Evolutionary conservation across 2,797 vertebrate species (phyloP).

Genomic region (Pangasius mekongensis): DNA sequence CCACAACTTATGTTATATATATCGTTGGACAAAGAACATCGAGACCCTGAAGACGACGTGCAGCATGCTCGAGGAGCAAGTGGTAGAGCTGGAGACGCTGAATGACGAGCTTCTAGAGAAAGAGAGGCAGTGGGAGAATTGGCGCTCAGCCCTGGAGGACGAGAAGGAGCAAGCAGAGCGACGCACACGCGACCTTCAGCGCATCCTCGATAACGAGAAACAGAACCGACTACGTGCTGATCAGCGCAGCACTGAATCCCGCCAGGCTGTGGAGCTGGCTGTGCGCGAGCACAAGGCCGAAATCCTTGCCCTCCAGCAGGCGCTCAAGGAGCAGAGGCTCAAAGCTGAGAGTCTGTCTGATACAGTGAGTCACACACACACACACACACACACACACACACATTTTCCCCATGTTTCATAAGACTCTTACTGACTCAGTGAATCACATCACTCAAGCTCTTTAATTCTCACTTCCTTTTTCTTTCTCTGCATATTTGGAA

Average conservation of each 20-base stretch:
- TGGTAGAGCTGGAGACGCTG: constrained; percentile 93
- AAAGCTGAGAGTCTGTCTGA: constrained; percentile 98
- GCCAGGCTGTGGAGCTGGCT: constrained; percentile 95
- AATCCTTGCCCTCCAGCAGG: constrained; percentile 94
- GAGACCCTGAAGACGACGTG: constrained; percentile 98
- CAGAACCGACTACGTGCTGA: constrained; percentile 95
- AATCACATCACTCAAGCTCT: constrained; percentile 4
- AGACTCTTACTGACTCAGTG: not conserved
- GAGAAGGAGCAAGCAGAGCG: constrained; percentile 96
- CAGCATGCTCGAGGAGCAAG: constrained; percentile 98
- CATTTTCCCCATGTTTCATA: not conserved
- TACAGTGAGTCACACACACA: constrained; percentile 78
- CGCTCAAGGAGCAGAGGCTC: constrained; percentile 96
- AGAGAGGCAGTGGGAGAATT: constrained; percentile 95
- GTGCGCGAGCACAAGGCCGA: constrained; percentile 98
- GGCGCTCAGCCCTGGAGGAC: constrained; percentile 91
- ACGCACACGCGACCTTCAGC: constrained; percentile 90
- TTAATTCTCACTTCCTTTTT: not conserved
- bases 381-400: not conserved
- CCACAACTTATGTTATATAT: not conserved
- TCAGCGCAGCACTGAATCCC: constrained; percentile 94
- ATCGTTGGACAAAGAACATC: constrained; percentile 80
- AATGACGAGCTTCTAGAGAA: constrained; percentile 96
- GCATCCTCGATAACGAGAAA: constrained; percentile 94
- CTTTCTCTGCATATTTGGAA: constrained; percentile 6